Conservation (phyloP, 2,113 vertebrate species). For the Gymnorhina tibicen region DNA sequence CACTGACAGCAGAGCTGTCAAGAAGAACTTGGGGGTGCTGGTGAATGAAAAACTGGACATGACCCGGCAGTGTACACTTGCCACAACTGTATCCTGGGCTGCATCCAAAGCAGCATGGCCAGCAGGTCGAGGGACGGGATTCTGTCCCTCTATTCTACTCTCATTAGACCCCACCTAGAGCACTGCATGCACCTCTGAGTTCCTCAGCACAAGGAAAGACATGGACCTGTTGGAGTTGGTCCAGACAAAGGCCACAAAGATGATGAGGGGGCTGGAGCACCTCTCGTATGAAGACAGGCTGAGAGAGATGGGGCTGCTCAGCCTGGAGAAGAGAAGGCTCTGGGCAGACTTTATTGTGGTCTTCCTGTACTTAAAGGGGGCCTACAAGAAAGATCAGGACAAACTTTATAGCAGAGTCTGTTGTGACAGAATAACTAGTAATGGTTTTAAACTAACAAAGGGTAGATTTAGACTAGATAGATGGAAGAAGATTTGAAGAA, state of each 20-base stretch:
- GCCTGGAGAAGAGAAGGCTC: background rate
- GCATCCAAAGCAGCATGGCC: rapidly evolving
- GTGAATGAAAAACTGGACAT: background rate
- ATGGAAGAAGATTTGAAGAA: background rate
- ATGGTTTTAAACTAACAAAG: background rate
- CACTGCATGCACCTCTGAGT: background rate
- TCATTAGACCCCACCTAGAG: background rate
- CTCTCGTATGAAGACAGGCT: background rate
- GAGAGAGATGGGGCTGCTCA: background rate
- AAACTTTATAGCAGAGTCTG: background rate
- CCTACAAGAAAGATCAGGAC: background rate
- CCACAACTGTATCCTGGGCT: background rate
- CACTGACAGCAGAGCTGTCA: background rate
- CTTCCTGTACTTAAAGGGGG: background rate
- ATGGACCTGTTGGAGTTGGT: rapidly evolving
- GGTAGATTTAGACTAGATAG: background rate
- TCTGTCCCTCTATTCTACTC: background rate
- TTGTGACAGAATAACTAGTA: background rate
- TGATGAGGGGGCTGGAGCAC: background rate
- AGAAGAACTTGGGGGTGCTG: background rate
- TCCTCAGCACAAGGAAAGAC: background rate
- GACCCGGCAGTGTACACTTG: rapidly evolving
- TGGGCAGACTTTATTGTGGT: background rate
- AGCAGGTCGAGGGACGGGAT: rapidly evolving
- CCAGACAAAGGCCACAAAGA: background rate